Base-by-base conservation (phyloP, 1,140 invertebrate species). In the Listronotus bonariensis region DNA sequence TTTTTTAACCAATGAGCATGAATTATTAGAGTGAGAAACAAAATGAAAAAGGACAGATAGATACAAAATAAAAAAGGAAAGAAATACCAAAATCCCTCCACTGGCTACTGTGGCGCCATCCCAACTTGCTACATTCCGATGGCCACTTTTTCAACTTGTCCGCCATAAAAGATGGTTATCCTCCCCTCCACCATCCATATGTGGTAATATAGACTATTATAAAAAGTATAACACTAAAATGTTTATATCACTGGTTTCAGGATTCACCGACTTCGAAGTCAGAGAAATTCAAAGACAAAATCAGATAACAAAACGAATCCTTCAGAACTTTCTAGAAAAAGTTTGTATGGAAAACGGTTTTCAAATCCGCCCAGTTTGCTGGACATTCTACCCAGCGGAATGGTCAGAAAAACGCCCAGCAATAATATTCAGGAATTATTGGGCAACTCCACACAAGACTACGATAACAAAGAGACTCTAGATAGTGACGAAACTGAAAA, bases 231-330 rank as follows among this genome's bases (percentile, higher is more conserved):
- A 26, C 1, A 26, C 20, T 26, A 5, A 26, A 3, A 26, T 26
- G 5, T 26, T 1, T 26, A 26, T 26, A 41, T 46, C 15, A 20
- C 26, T 32, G 4, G 3, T 68, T 68, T 65, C 60, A 65, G 67
- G 60, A 55, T 41, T 34, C 42, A 9, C 34, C 56, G 62, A 72
- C 26, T 57, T 74, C 51, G 86, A 84, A 76, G 68, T 80, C 36
- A 79, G 81, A 65, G 87, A 88, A 77, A 74, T 88, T 74, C 84
- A 84, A 69, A 78, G 86, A 45, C 87, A 89, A 82, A 89, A 89
- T 80, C 82, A 83, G 76, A 88, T 88, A 75, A 89, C 87, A 15
- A 82, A 87, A 75, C 85, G 88, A 79, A 88, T 89, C 65, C 81
- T 89, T 55, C 85, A 87, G 73, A 86, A 86, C 64, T 89, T 84